These are phyloP conservation scores for Aricia agestis DNA, from an alignment of 1,140 invertebrate species.

Conservation along the genomic window DNA sequence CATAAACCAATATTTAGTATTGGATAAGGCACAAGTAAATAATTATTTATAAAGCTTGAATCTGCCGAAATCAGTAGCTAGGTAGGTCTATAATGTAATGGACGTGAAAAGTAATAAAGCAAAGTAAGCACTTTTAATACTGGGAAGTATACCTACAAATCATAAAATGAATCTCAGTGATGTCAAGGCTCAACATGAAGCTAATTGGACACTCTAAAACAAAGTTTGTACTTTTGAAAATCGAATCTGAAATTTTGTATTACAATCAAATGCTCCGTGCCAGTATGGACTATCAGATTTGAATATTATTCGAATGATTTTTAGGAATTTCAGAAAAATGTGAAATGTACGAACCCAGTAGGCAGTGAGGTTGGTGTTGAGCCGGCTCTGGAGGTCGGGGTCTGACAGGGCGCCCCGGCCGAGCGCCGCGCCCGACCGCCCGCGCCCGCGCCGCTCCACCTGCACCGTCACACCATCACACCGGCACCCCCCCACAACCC, in stretches of 20 bases:
- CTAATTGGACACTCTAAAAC: too few species aligned
- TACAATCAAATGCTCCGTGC: neutral
- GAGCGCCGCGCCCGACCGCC: slow-evolving; percentile 54
- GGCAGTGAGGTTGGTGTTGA: slow-evolving; percentile 54
- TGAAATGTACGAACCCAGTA: slow-evolving; percentile 57
- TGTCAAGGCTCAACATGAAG: too few species aligned
- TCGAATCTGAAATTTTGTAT: neutral
- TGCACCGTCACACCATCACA: slow-evolving; percentile 33
- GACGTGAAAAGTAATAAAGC: too few species aligned
- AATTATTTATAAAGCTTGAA: too few species aligned
- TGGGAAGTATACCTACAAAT: too few species aligned
- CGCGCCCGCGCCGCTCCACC: slow-evolving; percentile 60
- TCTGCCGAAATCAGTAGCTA: too few species aligned
- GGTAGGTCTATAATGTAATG: too few species aligned
- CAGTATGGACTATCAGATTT: neutral
- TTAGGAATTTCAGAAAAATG: neutral
- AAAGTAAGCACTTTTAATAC: too few species aligned
- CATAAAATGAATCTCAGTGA: too few species aligned
- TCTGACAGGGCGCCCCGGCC: slow-evolving; percentile 65
- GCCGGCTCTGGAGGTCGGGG: slow-evolving; percentile 56
- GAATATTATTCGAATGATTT: neutral
- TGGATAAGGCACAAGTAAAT: too few species aligned
- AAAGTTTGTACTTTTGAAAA: too few species aligned
- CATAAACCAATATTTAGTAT: too few species aligned
- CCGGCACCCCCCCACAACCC: slow-evolving; percentile 26